Evolutionary conservation across 1,140 invertebrate species (phyloP).

Genomic region (Lethrus apterus): DNA sequence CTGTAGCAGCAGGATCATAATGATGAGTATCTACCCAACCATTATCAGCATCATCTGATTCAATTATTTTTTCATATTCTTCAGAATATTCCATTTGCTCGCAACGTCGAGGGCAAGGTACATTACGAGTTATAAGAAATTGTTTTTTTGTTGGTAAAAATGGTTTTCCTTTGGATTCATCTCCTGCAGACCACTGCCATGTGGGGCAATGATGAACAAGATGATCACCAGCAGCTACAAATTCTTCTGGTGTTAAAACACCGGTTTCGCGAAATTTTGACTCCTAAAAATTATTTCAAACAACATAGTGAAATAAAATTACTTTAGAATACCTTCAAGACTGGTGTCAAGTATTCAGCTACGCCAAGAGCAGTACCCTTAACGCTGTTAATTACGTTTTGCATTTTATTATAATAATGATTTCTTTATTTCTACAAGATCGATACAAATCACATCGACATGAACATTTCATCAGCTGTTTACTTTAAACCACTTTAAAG

Average conservation of each 20-base stretch:
- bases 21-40: slow-evolving; percentile 99
- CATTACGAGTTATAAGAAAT: slow-evolving; percentile 94
- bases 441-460: too few species aligned
- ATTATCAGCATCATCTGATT: slow-evolving; percentile 81
- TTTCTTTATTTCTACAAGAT: slow-evolving; percentile 2
- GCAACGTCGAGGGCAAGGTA: slow-evolving; percentile 75
- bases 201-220: slow-evolving; percentile 98
- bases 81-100: slow-evolving; percentile 79
- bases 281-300: slow-evolving; percentile 55
- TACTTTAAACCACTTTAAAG: too few species aligned
- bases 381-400: slow-evolving; percentile 90
- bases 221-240: slow-evolving; percentile 96
- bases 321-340: slow-evolving; percentile 71
- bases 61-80: slow-evolving; percentile 82
- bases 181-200: slow-evolving; percentile 95
- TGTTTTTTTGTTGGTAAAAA: slow-evolving; percentile 95
- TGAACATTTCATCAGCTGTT: slow-evolving; percentile 12
- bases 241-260: slow-evolving; percentile 93
- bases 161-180: slow-evolving; percentile 74
- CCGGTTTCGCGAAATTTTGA: slow-evolving; percentile 98
- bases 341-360: slow-evolving; percentile 92
- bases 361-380: slow-evolving; percentile 92
- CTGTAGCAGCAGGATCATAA: slow-evolving; percentile 48
- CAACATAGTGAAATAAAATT: neutral
- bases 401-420: slow-evolving; percentile 55